Evolutionary conservation across 1,140 invertebrate genomes (phyloP), one percentile per base, ranked within the genome.

Genomic region (Drosophila sp.): DNA sequence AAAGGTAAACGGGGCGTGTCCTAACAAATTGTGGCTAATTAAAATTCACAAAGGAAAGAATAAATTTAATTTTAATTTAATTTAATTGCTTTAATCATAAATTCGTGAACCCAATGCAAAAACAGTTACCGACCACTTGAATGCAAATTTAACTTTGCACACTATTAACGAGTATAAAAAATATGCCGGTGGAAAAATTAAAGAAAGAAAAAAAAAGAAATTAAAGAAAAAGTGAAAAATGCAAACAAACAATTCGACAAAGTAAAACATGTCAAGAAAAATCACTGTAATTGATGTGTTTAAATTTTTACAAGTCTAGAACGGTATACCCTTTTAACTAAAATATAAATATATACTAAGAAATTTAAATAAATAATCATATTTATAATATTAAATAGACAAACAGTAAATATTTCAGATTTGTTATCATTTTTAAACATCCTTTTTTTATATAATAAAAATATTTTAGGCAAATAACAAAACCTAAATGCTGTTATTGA

Each of bases 11-110:
- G 14, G 27, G 56, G 36, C 14, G 48, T 45, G 66, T 36, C 29
- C 45, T 46, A 29, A 46, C 65, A 61, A 75, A 74, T 83, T 74
- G 76, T 62, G 53, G 48, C 13, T 53, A 51, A 63, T 63, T 58
- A 53, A 54, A 58, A 58, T 29, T 41, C 34, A 43, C 4, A 34
- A 57, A 32, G 32, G 27, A 11, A 11, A 36, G n/a, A n/a, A n/a
- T n/a, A n/a, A n/a, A n/a, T n/a, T n/a, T n/a, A n/a, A n/a, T n/a
- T n/a, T n/a, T n/a, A n/a, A n/a, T n/a, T 46, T 50, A 54, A 62
- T 62, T 27, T 27, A 21, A 53, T 53, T 29, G 16, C 18, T 40
- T 27, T 53, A 67, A 46, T 59, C 21, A 21, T 21, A 21, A 4
- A 1, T 21, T 21, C 4, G 21, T 21, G 4, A 21, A 21, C 21